Base-by-base conservation (phyloP, 1,140 invertebrate genomes). In the Euborellia annulipes region DNA sequence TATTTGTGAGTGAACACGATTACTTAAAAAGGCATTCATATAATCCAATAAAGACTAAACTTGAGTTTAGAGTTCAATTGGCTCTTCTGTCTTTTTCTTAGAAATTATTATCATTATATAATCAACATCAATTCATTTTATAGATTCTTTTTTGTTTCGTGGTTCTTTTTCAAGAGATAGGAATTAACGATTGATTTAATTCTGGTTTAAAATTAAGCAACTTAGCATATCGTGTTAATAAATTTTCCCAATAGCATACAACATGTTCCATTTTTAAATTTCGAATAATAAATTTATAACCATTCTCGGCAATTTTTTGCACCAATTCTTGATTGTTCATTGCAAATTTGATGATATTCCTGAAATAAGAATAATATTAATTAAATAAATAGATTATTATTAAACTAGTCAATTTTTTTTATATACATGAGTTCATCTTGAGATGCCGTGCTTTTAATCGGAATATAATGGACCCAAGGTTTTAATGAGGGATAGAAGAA, bases 391-490 rank as follows among this genome's bases (percentile, higher is more conserved):
- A 8, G 3, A 2, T 13, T 41, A 41, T 41, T 36, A 40, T 27
- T 49, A 36, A 19, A 21, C 30, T 43, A 27, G 9, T 11, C 38
- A 16, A 38, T 7, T 44, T 8, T 14, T 9, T 19, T 6, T 6
- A 34, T 49, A 58, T 58, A 69, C 70, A 71, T 65, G 3, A 90
- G 65, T 48, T 85, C 71, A 45, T 76, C 58, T 60, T 81, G 65
- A 19, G 62, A 71, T 21, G 82, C 76, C 55, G 78, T 70, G 41
- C 71, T 72, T n/a, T 70, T 65, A 1, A 98, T 75, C 4, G 92
- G 93, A 53, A 98, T 75, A 59, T 93, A 97, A 68, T 98, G 93
- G 38, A 93, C 74, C 93, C 93, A 97, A 2, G 92, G 91, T 61
- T 88, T 88, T 53, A 98, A 65, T 23, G 76, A 73, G 18, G 78